Conservation (phyloP, 2,797 vertebrate genomes). For the Tinamus major region DNA sequence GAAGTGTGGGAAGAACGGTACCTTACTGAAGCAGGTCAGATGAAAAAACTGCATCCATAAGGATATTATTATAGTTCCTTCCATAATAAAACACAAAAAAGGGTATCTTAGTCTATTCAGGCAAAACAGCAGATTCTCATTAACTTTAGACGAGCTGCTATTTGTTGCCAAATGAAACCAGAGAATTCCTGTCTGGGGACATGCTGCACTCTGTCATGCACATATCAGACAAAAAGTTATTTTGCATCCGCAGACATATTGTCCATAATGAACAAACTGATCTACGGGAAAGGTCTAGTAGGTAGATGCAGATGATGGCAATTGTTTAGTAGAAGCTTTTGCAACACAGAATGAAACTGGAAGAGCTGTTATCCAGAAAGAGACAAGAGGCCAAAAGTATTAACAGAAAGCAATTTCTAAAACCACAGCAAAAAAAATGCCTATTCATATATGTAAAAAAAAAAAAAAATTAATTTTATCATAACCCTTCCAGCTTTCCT, state of each 20-base stretch:
- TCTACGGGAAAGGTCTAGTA: not conserved
- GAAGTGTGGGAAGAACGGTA: not conserved
- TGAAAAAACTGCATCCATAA: fast-evolving
- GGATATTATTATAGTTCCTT: not conserved
- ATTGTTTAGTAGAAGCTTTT: not conserved
- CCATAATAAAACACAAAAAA: not conserved
- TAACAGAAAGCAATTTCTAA: not conserved
- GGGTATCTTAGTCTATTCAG: not conserved
- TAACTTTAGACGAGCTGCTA: not conserved
- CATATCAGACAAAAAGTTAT: not conserved
- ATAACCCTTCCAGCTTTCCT: not conserved
- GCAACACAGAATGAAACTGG: not conserved
- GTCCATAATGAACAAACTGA: not conserved
- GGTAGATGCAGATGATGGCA: not conserved
- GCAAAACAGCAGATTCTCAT: not conserved
- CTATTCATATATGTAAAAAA: not conserved
- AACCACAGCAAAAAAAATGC: not conserved
- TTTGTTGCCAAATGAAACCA: not conserved
- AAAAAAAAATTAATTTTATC: not conserved
- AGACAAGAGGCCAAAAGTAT: not conserved
- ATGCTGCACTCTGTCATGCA: not conserved
- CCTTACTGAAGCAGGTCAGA: not conserved
- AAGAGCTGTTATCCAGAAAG: not conserved
- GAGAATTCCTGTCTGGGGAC: not conserved
- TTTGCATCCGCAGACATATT: not conserved